phyloP scores from a whole-genome alignment of 1,140 invertebrate genomes.

The Bombyx mori region ASM3026992v2 NC_085116.1:8912501-8913000 shows the following conservation, averaged over 20 bases:
- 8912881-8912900: slow-evolving; percentile 90
- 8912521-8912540: slow-evolving; percentile 44
- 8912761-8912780: slow-evolving; percentile 95
- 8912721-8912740: slow-evolving; percentile 85
- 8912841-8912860: slow-evolving; percentile 97
- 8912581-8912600: slow-evolving; percentile 58
- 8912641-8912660: slow-evolving; percentile 2
- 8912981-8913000: too few relatives aligned
- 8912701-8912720: slow-evolving; percentile 72
- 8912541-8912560: slow-evolving; percentile 51
- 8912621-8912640: too few relatives aligned
- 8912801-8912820: slow-evolving; percentile 95
- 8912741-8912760: slow-evolving; percentile 94
- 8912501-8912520: slow-evolving; percentile 62
- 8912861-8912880: slow-evolving; percentile 87
- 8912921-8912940: background rate
- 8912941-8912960: too few relatives aligned
- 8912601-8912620: slow-evolving; percentile 14
- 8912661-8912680: background rate
- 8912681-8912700: slow-evolving; percentile 22
- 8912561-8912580: slow-evolving; percentile 56
- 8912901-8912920: slow-evolving; percentile 89
- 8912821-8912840: slow-evolving; percentile 98
- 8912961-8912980: too few relatives aligned
- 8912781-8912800: slow-evolving; percentile 96